Evolutionary conservation across 2,888 invertebrate species (phyloP).

Genomic region (Eristalinus aeneus): DNA sequence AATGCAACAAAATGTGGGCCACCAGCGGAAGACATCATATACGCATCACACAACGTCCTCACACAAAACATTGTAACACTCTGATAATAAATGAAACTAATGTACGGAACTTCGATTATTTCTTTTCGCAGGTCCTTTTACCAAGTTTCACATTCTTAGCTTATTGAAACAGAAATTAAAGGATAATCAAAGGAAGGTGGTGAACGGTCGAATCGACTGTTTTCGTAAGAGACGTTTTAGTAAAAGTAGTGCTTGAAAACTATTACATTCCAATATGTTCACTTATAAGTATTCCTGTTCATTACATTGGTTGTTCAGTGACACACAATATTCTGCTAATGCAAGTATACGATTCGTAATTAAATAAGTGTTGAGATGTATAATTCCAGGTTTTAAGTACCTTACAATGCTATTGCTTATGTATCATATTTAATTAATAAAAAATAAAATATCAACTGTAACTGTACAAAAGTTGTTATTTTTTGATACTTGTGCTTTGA

Average conservation of each 20-base stretch:
- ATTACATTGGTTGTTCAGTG: not conserved
- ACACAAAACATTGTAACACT: not conserved
- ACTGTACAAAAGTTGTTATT: not conserved
- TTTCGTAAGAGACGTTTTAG: not conserved
- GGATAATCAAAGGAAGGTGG: conserved; percentile 3
- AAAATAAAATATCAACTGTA: not conserved
- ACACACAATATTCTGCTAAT: not conserved
- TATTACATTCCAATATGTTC: not conserved
- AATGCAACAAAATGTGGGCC: not conserved
- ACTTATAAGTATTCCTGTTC: not conserved
- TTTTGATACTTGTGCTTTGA: too few relatives aligned
- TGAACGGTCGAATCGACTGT: not conserved
- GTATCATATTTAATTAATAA: not conserved
- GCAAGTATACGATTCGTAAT: not conserved
- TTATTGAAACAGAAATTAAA: conserved; percentile 11
- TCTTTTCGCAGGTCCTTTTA: not conserved
- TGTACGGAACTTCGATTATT: not conserved
- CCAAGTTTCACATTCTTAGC: not conserved
- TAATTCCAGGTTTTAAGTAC: not conserved
- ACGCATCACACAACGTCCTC: not conserved
- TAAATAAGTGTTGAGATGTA: not conserved
- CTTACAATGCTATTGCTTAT: not conserved
- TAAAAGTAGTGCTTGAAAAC: not conserved
- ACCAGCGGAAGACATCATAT: not conserved
- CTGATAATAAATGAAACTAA: not conserved